Percentiles rank a stretch among this genome's conserved stretches.
phyloP scores from a whole-genome alignment of 2,113 vertebrate genomes.

The Notarius quadriscutis region DNA sequence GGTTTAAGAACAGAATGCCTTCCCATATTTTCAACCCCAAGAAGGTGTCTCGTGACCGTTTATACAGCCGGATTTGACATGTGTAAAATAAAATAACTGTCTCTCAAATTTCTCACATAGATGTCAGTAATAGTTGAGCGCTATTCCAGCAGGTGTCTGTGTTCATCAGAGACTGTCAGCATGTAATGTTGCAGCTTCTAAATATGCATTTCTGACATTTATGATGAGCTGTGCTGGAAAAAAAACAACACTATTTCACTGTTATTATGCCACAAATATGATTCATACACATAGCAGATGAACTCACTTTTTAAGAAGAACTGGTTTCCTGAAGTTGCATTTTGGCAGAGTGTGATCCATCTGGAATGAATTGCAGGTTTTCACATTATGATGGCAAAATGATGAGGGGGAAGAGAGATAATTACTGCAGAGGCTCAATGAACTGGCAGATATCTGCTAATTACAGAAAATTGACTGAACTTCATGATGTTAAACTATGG shows the following conservation, averaged over 20 bases:
- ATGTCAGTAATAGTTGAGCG: background rate
- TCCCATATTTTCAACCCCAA: background rate
- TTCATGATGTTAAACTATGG: background rate
- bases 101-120: background rate
- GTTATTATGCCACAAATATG: conserved; percentile 31
- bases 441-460: conserved; percentile 26
- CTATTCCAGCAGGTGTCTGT: conserved; percentile 7
- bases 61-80: background rate
- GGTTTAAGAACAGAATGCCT: background rate
- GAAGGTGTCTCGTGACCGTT: background rate
- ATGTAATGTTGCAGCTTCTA: background rate
- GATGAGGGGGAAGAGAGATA: background rate
- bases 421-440: conserved; percentile 1
- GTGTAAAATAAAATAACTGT: background rate
- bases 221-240: conserved; percentile 18
- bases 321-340: conserved; percentile 13
- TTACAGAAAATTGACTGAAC: conserved; percentile 30
- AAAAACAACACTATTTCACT: background rate
- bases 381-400: conserved; percentile 30
- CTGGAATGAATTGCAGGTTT: conserved; percentile 32
- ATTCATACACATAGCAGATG: conserved; percentile 34
- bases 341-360: background rate
- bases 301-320: background rate
- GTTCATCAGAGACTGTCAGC: conserved; percentile 23
- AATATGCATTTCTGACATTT: background rate